Evolutionary conservation across 2,797 vertebrate genomes (phyloP), one percentile per base, ranked within the genome.

Genomic region (Salarias fasciatus): DNA sequence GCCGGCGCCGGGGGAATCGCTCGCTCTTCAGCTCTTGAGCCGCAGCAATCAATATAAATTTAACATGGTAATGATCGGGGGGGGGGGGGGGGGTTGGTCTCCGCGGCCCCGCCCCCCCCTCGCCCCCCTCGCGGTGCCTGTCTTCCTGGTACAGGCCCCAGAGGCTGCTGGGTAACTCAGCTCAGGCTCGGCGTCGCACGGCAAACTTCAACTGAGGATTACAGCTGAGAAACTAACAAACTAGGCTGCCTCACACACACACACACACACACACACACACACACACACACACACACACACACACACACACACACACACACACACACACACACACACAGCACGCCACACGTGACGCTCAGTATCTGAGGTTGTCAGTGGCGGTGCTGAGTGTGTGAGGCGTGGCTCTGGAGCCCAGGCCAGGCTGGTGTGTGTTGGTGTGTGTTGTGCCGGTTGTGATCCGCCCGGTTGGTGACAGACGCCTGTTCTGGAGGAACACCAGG

Each of bases 11-110:
- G 47, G 92, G 92, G 91, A 93, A 87, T 86, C 80, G 74, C 87
- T 91, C 72, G 65, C 69, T 77, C 63, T 90, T 91, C 89, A 91
- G 89, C 89, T 88, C 88, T 86, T 91, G 91, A 92, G 86, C 88
- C 87, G 68, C 69, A 83, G 80, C 89, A 88, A 92, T 94, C 93
- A 90, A 93, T 92, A 93, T 83, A 89, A 92, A 92, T 92, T 90
- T 91, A 91, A 83, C 88, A 90, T 91, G 87, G 84, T 88, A 92
- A 92, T 91, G 89, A 93, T 92, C 88, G n/a, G 88, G 82, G 83
- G 88, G 83, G 84, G 85, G 70, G 83, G 67, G 65, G 83, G 81
- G 77, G 82, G 71, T 65, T 72, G 51, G 72, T 90, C 87, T 88
- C 75, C 60, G 14, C 83, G 71, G 88, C 66, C 72, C 45, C 35